Evolutionary conservation across 1,140 invertebrate species (phyloP), one percentile per base, ranked within the genome.

Genomic region (Dendroctonus ponderosae): DNA sequence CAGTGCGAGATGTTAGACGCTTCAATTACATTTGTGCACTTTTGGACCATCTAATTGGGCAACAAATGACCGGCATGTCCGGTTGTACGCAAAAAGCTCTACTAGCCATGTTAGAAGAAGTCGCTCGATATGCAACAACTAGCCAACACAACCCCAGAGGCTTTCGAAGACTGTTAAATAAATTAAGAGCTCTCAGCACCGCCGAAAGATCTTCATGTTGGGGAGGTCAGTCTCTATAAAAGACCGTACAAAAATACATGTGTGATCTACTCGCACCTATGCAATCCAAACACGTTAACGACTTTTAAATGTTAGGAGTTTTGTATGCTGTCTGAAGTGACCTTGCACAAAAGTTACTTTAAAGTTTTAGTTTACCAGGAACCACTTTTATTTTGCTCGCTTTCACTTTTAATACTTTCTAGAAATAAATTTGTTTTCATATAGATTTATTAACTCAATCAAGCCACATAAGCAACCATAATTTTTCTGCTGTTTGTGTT

Each of bases 11-110:
- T 81, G 91, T 92, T 11, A 86, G 94, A 57, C 84, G 96, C 58
- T 98, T 98, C 80, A 96, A 97, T 79, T 99, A 98, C 80, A 95
- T 98, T 72, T 96, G 93, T 75, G 94, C 95, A 71, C 82, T 99
- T 42, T 80, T 98, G 59, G 89, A 95, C 76, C 82, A 98, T 39
- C 82, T 98, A 46, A 89, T 98, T 41, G 89, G 91, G 50, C 88
- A 88, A 59, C 89, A 93, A 77, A 83, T 96, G 73, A 86, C 86
- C 7, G 87, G 88, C 53, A 82, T 99, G 26, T 94, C 94, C 68
- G 97, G 96, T 26, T 93, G 92, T 72, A 93, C 94, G 39, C 94
- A 98, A 79, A 93, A 95, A 77, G 87, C 94, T 53, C 84, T 98
- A 14, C 87, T 99, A 70, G 90, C 88, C 74, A 95, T 98, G 87